These are phyloP conservation scores for Mylabris sibirica DNA, from an alignment of 2,888 invertebrate species.

Conservation along the genomic window DNA sequence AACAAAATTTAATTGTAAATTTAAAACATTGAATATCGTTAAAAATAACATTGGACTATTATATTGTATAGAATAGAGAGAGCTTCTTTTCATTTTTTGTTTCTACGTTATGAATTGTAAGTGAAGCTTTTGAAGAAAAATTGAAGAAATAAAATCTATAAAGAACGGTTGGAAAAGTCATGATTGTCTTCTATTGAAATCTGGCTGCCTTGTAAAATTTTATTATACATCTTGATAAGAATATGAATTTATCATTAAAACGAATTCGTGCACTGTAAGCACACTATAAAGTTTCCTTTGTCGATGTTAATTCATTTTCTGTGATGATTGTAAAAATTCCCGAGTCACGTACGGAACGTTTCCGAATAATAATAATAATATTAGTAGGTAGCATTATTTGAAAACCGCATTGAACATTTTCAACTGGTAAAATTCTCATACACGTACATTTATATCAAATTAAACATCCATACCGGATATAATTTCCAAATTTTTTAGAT, in stretches of 20 bases:
- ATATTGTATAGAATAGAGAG: background rate
- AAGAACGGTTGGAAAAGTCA: background rate
- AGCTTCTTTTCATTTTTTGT: background rate
- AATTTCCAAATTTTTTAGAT: background rate
- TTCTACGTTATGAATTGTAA: background rate
- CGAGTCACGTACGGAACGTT: conserved; percentile 3
- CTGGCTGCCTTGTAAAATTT: conserved; percentile 4
- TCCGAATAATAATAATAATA: background rate
- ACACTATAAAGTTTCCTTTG: background rate
- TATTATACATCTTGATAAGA: conserved; percentile 3
- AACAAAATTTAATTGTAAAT: background rate
- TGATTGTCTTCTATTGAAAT: background rate
- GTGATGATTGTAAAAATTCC: conserved; percentile 3
- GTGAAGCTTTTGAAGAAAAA: background rate
- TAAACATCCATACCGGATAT: no score
- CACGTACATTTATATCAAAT: background rate
- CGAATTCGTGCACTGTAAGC: background rate
- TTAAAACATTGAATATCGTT: background rate
- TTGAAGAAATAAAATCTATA: background rate
- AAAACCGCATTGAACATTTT: background rate
- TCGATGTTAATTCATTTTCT: conserved; percentile 2
- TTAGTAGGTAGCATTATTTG: no score
- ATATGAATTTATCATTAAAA: conserved; percentile 15
- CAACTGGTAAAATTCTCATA: background rate
- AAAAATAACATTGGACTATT: background rate